Base-by-base conservation (phyloP, 2,888 invertebrate species). In the Melanotus villosus region DNA sequence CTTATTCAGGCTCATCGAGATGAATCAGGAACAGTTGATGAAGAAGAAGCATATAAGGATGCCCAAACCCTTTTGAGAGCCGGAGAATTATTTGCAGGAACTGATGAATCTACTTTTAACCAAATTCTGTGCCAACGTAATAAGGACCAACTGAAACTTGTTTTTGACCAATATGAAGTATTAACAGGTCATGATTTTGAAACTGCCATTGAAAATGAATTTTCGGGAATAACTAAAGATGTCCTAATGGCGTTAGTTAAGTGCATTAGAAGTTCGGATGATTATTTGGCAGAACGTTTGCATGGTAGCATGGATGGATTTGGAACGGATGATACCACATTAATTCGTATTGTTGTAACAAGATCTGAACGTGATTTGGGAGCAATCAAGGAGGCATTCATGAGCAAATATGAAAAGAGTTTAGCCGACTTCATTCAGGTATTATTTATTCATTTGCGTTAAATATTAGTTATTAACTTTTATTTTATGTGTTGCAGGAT, bases 261-360 rank as follows among this genome's bases (percentile, higher is more conserved):
- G 14, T 80, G 80, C 67, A 76, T 94, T 0, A 90, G 90, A 79
- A 92, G 94, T 84, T 90, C 92, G 83, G 88, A 92, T 1, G 88
- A 89, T 47, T 97, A 92, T 87, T 95, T 96, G 84, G 96, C 96
- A 0, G 92, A 93, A 78, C 90, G 93, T 50, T 87, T 97, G 56
- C 91, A 95, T 84, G 92, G 93, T 80, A 91, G 94, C 58, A 95
- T 97, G 95, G 93, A 93, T 81, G 95, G 97, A 4, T 85, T 93
- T 68, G 97, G 97, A 71, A 97, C 97, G 3, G 93, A 95, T 80
- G 97, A 97, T 82, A 88, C 90, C 52, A 92, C 93, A 75, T 87
- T 97, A 73, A 96, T 97, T 77, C 91, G 97, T 80, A 88, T 97
- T 66, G 89, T 96, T 78, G 93, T 95, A 38, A 93, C 95, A 0